These are phyloP conservation scores for Athalia rosae DNA, from an alignment of 2,888 invertebrate species.

Conservation along the genomic window DNA sequence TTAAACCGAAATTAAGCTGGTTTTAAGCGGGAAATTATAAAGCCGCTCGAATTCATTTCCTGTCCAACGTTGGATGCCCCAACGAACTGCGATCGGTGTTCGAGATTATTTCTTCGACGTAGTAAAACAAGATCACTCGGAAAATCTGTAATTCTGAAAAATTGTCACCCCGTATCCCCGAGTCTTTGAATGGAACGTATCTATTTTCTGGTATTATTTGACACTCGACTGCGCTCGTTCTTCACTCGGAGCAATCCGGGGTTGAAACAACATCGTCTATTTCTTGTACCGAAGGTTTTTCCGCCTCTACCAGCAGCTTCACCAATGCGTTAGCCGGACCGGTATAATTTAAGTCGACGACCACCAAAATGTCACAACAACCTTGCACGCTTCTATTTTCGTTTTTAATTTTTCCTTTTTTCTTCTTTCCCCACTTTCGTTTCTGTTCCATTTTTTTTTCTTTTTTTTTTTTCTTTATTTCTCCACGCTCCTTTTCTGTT, in stretches of 20 bases:
- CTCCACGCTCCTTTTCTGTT: not conserved
- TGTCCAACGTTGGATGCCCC: no score
- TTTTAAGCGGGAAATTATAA: slow-evolving; percentile 17
- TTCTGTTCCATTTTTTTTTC: not conserved
- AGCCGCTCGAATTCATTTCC: not conserved
- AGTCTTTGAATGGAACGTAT: slow-evolving; percentile 15
- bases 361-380: slow-evolving; percentile 46
- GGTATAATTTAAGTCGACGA: slow-evolving; percentile 37
- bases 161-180: not conserved
- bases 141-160: not conserved
- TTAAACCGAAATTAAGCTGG: slow-evolving; percentile 11
- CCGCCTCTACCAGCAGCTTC: slow-evolving; percentile 7
- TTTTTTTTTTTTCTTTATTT: not conserved
- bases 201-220: slow-evolving; percentile 43
- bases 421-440: slow-evolving; percentile 1
- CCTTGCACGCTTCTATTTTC: slow-evolving; percentile 38
- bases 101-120: slow-evolving; percentile 3
- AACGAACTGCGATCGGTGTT: no score
- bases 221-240: slow-evolving; percentile 37
- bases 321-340: not conserved
- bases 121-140: not conserved
- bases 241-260: slow-evolving; percentile 24
- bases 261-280: slow-evolving; percentile 46
- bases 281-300: slow-evolving; percentile 38
- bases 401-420: slow-evolving; percentile 27